Base-by-base conservation (phyloP, 2,888 invertebrate species). In the Tenthredo livida region DNA sequence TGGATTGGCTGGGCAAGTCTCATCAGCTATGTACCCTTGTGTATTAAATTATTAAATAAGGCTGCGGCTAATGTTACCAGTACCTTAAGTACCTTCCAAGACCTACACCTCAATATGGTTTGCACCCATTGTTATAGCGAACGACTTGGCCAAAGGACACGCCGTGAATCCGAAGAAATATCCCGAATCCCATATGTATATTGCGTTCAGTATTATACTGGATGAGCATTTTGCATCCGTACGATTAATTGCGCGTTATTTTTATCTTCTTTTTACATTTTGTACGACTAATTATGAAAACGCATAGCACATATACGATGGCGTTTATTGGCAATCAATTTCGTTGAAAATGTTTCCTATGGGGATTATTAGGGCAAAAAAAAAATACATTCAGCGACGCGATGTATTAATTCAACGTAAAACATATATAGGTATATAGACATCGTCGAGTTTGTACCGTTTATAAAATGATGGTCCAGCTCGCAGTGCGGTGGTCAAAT, bases 11-110 rank as follows among this genome's bases (percentile, higher is more conserved):
- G 77, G 77, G 77, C 47, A 33, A 29, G 10, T 50, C 77, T 77
- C 77, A 54, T 77, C 77, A 77, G 50, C 33, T 54, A 50, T 54
- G 50, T 77, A 50, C 77, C 77, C 77, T 47, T 77, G 15, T 29
- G 33, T 77, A 29, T 29, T 77, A 7, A 77, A 77, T 77, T 77
- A 77, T 77, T 77, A 25, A 77, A 77, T 77, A 25, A 50, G 77
- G 33, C 29, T 50, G 6, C 33, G 29, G 25, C 29, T 50, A 47
- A 77, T 54, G 77, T 77, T 77, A 29, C 77, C 77, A 54, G 29
- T 54, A 33, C n/a, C 72, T 43, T 73, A 43, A 73, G 72, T 47
- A 67, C 25, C 33, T 50, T 10, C 50, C 29, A 50, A 54, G 50
- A 50, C 33, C n/a, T 7, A 29, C 54, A 47, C 50, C 25, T 29